Evolutionary conservation across 2,113 vertebrate genomes (phyloP).

Genomic region (Perccottus glenii): DNA sequence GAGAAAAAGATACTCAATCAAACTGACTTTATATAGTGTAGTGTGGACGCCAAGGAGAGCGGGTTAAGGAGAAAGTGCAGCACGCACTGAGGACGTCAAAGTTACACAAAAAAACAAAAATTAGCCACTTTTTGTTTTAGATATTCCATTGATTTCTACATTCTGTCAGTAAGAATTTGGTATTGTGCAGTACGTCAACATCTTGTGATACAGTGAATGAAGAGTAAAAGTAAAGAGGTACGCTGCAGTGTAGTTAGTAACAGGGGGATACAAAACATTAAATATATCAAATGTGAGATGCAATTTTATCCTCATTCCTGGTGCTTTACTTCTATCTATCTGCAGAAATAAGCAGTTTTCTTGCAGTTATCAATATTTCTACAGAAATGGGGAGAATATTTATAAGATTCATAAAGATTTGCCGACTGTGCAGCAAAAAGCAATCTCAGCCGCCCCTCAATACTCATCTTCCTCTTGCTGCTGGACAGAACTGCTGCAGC

Average conservation of each 20-base stretch:
- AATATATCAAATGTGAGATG: too few relatives aligned
- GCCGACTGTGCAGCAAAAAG: slow-evolving; percentile 33
- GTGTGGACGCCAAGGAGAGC: slow-evolving; percentile 31
- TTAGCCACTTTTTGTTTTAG: too few relatives aligned
- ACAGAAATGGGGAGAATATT: slow-evolving; percentile 19
- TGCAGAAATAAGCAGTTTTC: neutral
- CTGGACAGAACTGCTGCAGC: slow-evolving; percentile 43
- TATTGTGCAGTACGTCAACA: too few relatives aligned
- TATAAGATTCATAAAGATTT: slow-evolving; percentile 22
- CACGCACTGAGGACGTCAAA: neutral
- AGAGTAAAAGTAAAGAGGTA: too few relatives aligned
- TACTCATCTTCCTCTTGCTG: slow-evolving; percentile 27
- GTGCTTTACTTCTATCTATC: neutral
- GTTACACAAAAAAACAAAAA: too few relatives aligned
- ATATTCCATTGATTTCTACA: neutral
- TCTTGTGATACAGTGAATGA: too few relatives aligned
- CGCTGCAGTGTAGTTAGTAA: too few relatives aligned
- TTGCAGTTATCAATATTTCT: neutral
- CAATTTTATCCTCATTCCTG: too few relatives aligned
- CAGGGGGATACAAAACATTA: too few relatives aligned
- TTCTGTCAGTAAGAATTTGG: too few relatives aligned
- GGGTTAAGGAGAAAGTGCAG: slow-evolving; percentile 20
- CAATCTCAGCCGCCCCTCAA: slow-evolving; percentile 43
- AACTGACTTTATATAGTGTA: slow-evolving; percentile 49
- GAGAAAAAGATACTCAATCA: slow-evolving; percentile 74